These are phyloP conservation scores for Perizoma flavofasciatum DNA, from an alignment of 2,888 invertebrate genomes.

Conservation along the genomic window DNA sequence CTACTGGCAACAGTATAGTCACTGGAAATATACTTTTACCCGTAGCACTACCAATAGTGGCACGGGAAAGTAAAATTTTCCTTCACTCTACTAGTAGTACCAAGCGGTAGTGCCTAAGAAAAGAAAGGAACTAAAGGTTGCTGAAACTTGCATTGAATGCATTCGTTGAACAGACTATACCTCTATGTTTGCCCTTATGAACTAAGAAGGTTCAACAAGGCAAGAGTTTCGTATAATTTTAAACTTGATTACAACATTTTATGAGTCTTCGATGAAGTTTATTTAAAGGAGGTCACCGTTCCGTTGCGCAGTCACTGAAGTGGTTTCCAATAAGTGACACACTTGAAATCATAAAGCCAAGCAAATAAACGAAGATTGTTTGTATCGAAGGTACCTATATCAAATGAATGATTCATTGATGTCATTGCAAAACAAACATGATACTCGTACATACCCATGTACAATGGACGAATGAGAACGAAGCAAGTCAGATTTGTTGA, in stretches of 20 bases:
- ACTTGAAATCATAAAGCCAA: slow-evolving; percentile 22
- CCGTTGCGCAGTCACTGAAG: slow-evolving; percentile 20
- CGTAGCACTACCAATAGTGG: too few species aligned
- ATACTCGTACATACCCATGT: too few species aligned
- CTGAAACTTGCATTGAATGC: too few species aligned
- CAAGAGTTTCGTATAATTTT: slow-evolving; percentile 12
- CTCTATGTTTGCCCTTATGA: neutral
- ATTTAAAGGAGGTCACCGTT: slow-evolving; percentile 22
- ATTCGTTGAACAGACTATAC: too few species aligned
- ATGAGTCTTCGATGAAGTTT: slow-evolving; percentile 13
- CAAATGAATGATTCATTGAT: slow-evolving; percentile 4
- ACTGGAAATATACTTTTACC: too few species aligned
- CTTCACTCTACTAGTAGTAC: too few species aligned
- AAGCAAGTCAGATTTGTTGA: too few species aligned
- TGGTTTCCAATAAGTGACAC: slow-evolving; percentile 19
- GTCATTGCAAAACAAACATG: neutral
- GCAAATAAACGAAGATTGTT: slow-evolving; percentile 4
- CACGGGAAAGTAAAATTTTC: too few species aligned
- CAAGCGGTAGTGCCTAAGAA: too few species aligned
- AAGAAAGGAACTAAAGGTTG: too few species aligned
- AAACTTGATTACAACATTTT: slow-evolving; percentile 21
- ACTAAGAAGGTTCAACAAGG: slow-evolving; percentile 2
- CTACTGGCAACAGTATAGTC: too few species aligned
- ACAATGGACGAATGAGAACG: too few species aligned
- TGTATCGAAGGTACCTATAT: neutral